Evolutionary conservation across 2,888 invertebrate species (phyloP).

Genomic region (Chirona hameri): DNA sequence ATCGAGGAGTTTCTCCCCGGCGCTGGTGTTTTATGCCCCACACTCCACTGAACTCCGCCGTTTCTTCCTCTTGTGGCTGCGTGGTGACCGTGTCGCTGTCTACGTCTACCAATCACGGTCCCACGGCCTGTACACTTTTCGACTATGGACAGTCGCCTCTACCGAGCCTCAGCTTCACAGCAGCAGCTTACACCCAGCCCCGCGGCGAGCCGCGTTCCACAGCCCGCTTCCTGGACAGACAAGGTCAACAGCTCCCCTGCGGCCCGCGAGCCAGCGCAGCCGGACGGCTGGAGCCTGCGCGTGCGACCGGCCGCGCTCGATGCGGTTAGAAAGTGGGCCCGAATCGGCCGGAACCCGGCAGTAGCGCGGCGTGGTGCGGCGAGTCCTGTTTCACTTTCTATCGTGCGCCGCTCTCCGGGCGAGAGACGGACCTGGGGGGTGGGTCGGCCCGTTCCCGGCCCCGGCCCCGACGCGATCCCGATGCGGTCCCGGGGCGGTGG

Average conservation of each 20-base stretch:
- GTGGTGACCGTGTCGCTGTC: not conserved
- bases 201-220: not conserved
- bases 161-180: too few relatives aligned
- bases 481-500: too few relatives aligned
- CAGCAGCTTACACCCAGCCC: not conserved
- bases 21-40: not conserved
- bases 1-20: not conserved
- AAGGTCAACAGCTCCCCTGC: not conserved
- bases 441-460: too few relatives aligned
- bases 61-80: not conserved
- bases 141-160: too few relatives aligned
- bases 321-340: not conserved
- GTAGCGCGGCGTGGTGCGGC: too few relatives aligned
- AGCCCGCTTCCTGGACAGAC: not conserved
- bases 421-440: not conserved
- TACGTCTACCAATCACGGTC: not conserved
- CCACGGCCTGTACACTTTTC: too few relatives aligned
- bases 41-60: not conserved
- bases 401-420: not conserved
- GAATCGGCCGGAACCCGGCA: too few relatives aligned
- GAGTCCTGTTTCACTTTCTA: conserved; percentile 12
- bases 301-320: not conserved
- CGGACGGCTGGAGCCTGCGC: not conserved
- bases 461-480: too few relatives aligned
- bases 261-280: not conserved